A percentile compares a stretch with the other conserved stretches of the same genome.
Conservation (phyloP, 2,797 vertebrate species). For the Gobio occitaniae region DNA sequence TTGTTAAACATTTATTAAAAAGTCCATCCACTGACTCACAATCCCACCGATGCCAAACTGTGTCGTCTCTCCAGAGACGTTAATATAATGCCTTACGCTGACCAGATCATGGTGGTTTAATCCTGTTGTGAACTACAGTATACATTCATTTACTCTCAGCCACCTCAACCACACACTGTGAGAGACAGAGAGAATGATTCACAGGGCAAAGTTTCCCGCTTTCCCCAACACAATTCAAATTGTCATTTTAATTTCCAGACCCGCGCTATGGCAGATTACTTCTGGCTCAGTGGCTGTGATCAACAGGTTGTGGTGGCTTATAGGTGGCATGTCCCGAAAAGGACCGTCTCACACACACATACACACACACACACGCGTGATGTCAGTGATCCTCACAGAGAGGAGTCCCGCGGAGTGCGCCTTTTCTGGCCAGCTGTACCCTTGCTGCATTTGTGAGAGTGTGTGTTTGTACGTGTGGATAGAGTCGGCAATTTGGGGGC, state of each 20-base stretch:
- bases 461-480: conserved; percentile 48
- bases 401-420: conserved; percentile 52
- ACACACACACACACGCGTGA: conserved; percentile 48
- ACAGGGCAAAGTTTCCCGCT: conserved; percentile 58
- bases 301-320: conserved; percentile 55
- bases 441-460: conserved; percentile 45
- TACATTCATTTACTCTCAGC: conserved; percentile 42
- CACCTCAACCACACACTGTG: conserved; percentile 49
- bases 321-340: conserved; percentile 55
- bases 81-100: conserved; percentile 40
- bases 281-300: conserved; percentile 54
- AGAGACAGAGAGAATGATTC: conserved; percentile 55
- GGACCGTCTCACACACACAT: conserved; percentile 31
- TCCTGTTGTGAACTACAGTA: conserved; percentile 54
- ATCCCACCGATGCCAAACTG: conserved; percentile 22
- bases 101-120: conserved; percentile 53
- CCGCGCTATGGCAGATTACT: conserved; percentile 57
- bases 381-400: conserved; percentile 47
- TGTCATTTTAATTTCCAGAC: conserved; percentile 61
- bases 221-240: conserved; percentile 61
- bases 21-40: conserved; percentile 30
- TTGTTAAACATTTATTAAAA: conserved; percentile 19
- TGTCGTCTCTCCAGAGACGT: conserved; percentile 21
- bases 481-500: conserved; percentile 53
- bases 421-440: conserved; percentile 58